phyloP scores from a whole-genome alignment of 2,113 vertebrate species.

The Neotoma lepida region DNA sequence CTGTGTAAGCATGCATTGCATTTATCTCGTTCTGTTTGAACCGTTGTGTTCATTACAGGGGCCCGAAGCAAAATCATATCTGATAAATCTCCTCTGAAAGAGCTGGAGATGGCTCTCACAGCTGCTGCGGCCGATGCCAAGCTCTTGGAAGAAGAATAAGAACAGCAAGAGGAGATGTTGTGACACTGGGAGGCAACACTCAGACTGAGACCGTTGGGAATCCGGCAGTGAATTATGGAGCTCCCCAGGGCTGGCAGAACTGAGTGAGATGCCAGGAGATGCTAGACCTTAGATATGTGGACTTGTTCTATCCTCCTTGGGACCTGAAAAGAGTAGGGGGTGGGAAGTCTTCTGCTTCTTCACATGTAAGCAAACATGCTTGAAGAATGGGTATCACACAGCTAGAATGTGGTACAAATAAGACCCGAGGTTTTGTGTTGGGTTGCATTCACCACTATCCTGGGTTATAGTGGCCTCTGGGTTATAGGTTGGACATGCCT shows the following conservation, averaged over 20 bases:
- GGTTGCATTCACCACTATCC: not conserved
- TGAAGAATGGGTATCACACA: not conserved
- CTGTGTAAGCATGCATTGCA: not conserved
- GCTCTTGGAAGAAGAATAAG: conserved; percentile 22
- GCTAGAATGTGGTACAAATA: not conserved
- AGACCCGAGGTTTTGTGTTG: not conserved
- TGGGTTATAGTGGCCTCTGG: no score
- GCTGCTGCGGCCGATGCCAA: not conserved
- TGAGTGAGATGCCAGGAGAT: not conserved
- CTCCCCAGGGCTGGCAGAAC: not conserved
- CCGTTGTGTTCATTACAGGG: not conserved
- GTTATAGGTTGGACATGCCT: not conserved
- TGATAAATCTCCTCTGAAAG: not conserved
- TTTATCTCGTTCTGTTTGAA: conserved; percentile 42
- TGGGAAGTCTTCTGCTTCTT: not conserved
- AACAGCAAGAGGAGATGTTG: not conserved
- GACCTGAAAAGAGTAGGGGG: not conserved
- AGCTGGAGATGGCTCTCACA: not conserved
- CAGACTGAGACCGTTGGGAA: not conserved
- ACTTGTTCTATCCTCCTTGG: not conserved
- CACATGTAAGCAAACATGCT: not conserved
- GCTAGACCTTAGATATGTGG: not conserved
- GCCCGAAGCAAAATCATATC: not conserved
- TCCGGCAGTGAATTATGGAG: not conserved
- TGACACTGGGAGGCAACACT: not conserved